A percentile compares a stretch with the other conserved stretches of the same genome.
Evolutionary conservation across 1,140 invertebrate species (phyloP).

Genomic region (Plutomurus gul): DNA sequence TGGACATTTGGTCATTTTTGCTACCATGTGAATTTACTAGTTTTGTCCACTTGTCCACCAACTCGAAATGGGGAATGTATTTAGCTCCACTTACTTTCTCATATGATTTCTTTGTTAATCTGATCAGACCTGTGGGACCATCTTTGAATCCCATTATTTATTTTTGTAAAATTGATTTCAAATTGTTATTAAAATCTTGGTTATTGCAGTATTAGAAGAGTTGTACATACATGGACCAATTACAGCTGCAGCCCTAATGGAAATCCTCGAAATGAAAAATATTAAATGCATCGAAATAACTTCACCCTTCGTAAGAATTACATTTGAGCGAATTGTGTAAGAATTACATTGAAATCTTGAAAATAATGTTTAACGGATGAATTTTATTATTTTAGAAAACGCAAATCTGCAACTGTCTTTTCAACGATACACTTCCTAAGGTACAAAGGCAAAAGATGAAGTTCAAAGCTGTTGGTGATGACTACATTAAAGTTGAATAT

Average conservation of each 20-base stretch:
- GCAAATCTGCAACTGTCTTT: background rate
- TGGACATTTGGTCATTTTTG: too few relatives aligned
- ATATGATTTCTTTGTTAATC: too few relatives aligned
- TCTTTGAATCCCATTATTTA: background rate
- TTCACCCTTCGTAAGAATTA: background rate
- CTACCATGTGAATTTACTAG: too few relatives aligned
- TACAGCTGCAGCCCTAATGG: background rate
- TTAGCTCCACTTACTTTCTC: too few relatives aligned
- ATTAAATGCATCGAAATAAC: constrained; percentile 12
- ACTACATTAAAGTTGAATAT: constrained; percentile 4
- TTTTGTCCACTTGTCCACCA: too few relatives aligned
- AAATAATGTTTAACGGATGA: background rate
- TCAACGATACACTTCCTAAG: background rate
- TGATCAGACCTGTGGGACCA: background rate
- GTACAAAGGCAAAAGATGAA: background rate
- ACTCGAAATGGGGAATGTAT: too few relatives aligned
- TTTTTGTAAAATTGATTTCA: background rate
- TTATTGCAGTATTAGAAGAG: background rate
- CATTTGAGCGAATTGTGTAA: background rate
- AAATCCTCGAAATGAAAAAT: background rate
- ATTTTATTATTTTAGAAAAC: background rate
- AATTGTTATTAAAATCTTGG: background rate
- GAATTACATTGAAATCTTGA: background rate
- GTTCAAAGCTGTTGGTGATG: constrained; percentile 14
- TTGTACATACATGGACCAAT: background rate